These are phyloP conservation scores for Himalopsyche kuldschensis DNA, from an alignment of 2,888 invertebrate genomes.

Conservation along the genomic window DNA sequence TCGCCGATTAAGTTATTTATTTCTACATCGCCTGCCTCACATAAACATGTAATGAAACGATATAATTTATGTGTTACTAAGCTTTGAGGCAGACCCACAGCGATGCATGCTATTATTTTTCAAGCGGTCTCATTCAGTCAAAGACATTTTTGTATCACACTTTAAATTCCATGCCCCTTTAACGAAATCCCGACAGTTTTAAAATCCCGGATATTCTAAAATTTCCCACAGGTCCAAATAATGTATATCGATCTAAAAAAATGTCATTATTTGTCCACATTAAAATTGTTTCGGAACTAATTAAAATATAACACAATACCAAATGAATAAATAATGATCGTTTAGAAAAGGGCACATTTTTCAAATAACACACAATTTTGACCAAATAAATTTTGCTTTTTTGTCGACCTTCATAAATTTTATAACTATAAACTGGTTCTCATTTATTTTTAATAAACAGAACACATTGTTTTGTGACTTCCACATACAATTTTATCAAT, in stretches of 20 bases:
- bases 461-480: too few relatives aligned
- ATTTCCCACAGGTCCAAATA: not conserved
- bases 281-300: not conserved
- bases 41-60: too few relatives aligned
- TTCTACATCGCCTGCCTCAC: too few relatives aligned
- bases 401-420: not conserved
- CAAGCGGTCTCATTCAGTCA: not conserved
- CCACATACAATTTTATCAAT: too few relatives aligned
- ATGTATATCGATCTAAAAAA: not conserved
- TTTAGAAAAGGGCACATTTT: not conserved
- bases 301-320: not conserved
- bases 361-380: not conserved
- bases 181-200: not conserved
- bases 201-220: not conserved
- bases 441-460: not conserved
- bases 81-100: not conserved
- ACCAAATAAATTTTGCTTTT: not conserved
- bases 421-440: not conserved
- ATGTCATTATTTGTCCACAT: not conserved
- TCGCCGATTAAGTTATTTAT: too few relatives aligned
- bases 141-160: not conserved
- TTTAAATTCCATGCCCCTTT: not conserved
- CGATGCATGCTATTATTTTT: not conserved
- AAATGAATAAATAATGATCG: not conserved
- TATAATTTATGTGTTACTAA: too few relatives aligned